These are phyloP conservation scores for Phocides pigmalion DNA, from an alignment of 1,140 invertebrate genomes.

Conservation along the genomic window DNA sequence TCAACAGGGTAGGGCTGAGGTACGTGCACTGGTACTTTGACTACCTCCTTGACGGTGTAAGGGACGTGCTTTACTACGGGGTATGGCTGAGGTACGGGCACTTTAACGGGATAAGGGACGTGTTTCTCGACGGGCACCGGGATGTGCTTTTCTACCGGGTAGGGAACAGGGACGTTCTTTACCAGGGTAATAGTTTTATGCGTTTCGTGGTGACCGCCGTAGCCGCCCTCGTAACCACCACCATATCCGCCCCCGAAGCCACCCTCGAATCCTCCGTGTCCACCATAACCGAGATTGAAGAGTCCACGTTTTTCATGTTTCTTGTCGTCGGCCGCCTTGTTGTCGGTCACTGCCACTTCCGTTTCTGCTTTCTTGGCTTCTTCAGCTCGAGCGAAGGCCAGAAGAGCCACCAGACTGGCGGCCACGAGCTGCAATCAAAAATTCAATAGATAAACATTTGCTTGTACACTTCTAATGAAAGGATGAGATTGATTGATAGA, in stretches of 20 bases:
- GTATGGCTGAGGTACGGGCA: conserved; percentile 86
- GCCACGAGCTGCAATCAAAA: conserved; percentile 77
- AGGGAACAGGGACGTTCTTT: conserved; percentile 87
- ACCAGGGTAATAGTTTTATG: conserved; percentile 79
- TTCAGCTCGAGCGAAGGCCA: conserved; percentile 81
- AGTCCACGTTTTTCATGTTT: conserved; percentile 90
- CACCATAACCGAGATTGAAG: conserved; percentile 81
- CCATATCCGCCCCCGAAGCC: conserved; percentile 55
- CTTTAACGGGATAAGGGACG: conserved; percentile 78
- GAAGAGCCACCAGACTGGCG: conserved; percentile 84
- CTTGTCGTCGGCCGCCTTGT: conserved; percentile 83
- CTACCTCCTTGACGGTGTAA: conserved; percentile 87
- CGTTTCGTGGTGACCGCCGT: conserved; percentile 72
- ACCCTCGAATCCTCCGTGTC: conserved; percentile 48
- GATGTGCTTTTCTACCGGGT: conserved; percentile 86
- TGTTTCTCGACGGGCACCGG: conserved; percentile 85
- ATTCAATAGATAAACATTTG: conserved; percentile 18
- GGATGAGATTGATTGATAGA: conserved; percentile 10
- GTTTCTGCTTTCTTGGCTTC: conserved; percentile 83
- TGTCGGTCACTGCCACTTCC: conserved; percentile 79
- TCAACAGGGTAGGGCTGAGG: conserved; percentile 89
- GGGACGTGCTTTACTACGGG: conserved; percentile 88
- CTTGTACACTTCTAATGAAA: neutral
- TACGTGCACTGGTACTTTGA: conserved; percentile 87
- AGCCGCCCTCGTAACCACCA: conserved; percentile 52